Evolutionary conservation across 2,797 vertebrate genomes (phyloP).

Genomic region (Argya squamiceps): DNA sequence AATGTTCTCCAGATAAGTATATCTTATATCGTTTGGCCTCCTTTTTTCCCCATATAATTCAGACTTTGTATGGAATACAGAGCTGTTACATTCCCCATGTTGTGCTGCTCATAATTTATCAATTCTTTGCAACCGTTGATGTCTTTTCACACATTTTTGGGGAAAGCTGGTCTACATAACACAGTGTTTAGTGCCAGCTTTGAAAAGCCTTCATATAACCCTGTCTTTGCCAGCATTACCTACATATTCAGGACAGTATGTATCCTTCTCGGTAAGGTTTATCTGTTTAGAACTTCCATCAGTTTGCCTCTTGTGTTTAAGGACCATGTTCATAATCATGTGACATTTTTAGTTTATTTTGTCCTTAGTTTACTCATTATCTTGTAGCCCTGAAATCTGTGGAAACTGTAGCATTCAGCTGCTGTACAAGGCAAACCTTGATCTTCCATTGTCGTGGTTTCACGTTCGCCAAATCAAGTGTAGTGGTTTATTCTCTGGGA

Average conservation of each 20-base stretch:
- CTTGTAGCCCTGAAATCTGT: not conserved
- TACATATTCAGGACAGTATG: not conserved
- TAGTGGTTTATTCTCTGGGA: too few species aligned
- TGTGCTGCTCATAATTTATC: not conserved
- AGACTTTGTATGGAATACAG: not conserved
- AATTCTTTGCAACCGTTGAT: not conserved
- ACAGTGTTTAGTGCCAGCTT: not conserved
- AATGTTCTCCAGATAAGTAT: not conserved
- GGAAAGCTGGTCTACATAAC: not conserved
- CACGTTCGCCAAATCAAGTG: too few species aligned
- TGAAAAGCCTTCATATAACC: not conserved
- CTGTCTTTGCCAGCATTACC: not conserved
- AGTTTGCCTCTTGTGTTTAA: not conserved
- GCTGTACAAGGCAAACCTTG: not conserved
- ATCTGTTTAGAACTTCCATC: not conserved
- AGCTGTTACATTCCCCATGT: not conserved
- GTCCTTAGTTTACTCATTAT: not conserved
- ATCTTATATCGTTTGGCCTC: not conserved
- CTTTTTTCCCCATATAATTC: not conserved
- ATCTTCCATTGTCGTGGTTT: too few species aligned
- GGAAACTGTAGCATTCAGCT: not conserved
- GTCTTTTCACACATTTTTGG: not conserved
- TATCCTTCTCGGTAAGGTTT: not conserved
- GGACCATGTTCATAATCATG: not conserved
- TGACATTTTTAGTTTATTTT: not conserved